Percentiles rank a stretch among this genome's conserved stretches.
Conservation (phyloP, 2,888 invertebrate genomes). For the Gandaritis pyraliata region DNA sequence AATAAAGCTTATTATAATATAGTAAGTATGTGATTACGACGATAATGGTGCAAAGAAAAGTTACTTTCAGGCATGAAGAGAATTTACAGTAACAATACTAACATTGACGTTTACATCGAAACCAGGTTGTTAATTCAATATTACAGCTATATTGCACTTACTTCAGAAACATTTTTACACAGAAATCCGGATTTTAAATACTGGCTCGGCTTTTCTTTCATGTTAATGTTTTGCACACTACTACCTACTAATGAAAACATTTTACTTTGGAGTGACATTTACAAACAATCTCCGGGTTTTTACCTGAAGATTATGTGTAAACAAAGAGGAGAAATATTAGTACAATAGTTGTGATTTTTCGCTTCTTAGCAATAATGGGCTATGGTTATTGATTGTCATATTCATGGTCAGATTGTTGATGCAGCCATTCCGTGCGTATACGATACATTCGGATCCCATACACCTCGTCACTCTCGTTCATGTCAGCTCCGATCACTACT, state of each 20-base stretch:
- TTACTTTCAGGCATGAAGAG: slow-evolving; percentile 40
- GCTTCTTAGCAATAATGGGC: slow-evolving; percentile 43
- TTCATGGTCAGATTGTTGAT: slow-evolving; percentile 45
- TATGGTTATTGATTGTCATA: slow-evolving; percentile 46
- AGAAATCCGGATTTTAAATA: slow-evolving; percentile 81
- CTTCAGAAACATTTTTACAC: slow-evolving; percentile 69
- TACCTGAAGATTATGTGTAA: slow-evolving; percentile 40
- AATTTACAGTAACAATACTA: slow-evolving; percentile 24
- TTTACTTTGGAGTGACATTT: slow-evolving; percentile 54
- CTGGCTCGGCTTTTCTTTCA: slow-evolving; percentile 80
- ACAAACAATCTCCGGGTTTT: slow-evolving; percentile 43
- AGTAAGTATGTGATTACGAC: slow-evolving; percentile 48
- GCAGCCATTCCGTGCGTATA: slow-evolving; percentile 45
- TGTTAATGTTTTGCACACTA: slow-evolving; percentile 61
- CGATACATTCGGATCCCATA: slow-evolving; percentile 52
- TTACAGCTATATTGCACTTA: slow-evolving; percentile 81
- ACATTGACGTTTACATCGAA: slow-evolving; percentile 38
- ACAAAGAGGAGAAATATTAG: slow-evolving; percentile 48
- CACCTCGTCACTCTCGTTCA: slow-evolving; percentile 62
- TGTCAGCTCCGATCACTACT: slow-evolving; percentile 65
- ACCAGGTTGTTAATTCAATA: slow-evolving; percentile 54
- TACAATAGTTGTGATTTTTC: slow-evolving; percentile 45
- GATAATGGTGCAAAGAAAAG: slow-evolving; percentile 53
- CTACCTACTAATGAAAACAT: slow-evolving; percentile 58
- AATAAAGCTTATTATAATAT: slow-evolving; percentile 57